Conservation (phyloP, 1,140 invertebrate genomes). For the Eciton burchellii region DNA sequence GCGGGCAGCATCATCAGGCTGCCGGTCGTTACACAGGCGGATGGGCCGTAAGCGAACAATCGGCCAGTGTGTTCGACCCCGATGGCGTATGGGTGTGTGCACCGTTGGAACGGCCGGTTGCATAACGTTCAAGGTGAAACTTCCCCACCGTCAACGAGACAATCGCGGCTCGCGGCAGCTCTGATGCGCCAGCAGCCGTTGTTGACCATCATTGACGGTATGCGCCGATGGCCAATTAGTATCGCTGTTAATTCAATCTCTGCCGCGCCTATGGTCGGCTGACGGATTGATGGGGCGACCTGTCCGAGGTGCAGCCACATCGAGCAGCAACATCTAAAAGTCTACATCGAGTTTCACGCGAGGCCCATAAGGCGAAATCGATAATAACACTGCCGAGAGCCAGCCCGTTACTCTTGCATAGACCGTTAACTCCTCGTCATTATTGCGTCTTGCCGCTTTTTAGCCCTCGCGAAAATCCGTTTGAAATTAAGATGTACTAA, state of each 20-base stretch:
- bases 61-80: conserved; percentile 46
- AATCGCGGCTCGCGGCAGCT: conserved; percentile 45
- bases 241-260: conserved; percentile 71
- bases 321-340: conserved; percentile 37
- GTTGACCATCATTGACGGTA: conserved; percentile 33
- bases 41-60: conserved; percentile 8
- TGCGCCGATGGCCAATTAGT: conserved; percentile 62
- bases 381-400: not conserved
- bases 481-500: not conserved
- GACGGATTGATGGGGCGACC: conserved; percentile 2
- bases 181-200: not conserved
- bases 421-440: not conserved
- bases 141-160: conserved; percentile 62
- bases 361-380: not conserved
- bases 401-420: no score
- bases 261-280: conserved; percentile 33
- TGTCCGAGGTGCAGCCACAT: conserved; percentile 34
- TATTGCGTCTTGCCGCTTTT: not conserved
- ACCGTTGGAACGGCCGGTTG: conserved; percentile 62
- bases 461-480: not conserved
- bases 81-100: conserved; percentile 18
- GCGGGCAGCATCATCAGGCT: conserved; percentile 58
- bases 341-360: not conserved
- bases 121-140: conserved; percentile 76
- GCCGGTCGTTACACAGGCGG: conserved; percentile 32